Evolutionary conservation across 2,113 vertebrate species (phyloP), one percentile per base, ranked within the genome.

Genomic region (Manacus vitellinus): DNA sequence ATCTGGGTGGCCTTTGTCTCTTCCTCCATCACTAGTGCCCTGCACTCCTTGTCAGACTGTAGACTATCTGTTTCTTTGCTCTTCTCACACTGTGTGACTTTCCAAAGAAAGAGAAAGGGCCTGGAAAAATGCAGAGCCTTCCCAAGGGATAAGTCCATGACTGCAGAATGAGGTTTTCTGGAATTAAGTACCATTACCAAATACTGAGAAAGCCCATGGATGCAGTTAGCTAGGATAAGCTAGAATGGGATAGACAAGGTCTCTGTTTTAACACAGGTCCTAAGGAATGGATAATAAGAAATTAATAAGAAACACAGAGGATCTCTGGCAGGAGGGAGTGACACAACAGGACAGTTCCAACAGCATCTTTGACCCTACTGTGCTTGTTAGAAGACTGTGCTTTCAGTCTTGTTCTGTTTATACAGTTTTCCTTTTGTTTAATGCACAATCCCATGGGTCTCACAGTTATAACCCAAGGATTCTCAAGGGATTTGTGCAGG

Each of bases 111-210:
- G 18, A 52, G 47, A 58, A 89, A 68, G 25, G 19, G 21, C 37
- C 13, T 30, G 30, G 24, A 52, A 65, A 70, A 65, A 76, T 14
- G 16, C 1, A 7, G 28, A 70, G 31, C n/a, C 24, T 87, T 89
- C 24, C 23, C 0, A 0, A 59, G 11, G 52, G 37, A 46, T 0
- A 0, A 59, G 14, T 22, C 23, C 44, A 12, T 3, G 3, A 3
- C 43, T 47, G 25, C 35, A n/a, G 52, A 58, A 66, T 0, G 3
- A 75, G 30, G 12, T 76, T 62, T 63, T 88, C 61, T 63, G 54
- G 30, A 94, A 51, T 67, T 39, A 33, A 76, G 43, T 49, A 76
- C 33, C 22, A 6, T 73, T 55, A 43, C 24, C 5, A 31, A 83
- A 58, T 44, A 74, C 0, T 67, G 43, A 63, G 59, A 71, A 89